Evolutionary conservation across 2,888 invertebrate genomes (phyloP).

Genomic region (Heliconius hortense): DNA sequence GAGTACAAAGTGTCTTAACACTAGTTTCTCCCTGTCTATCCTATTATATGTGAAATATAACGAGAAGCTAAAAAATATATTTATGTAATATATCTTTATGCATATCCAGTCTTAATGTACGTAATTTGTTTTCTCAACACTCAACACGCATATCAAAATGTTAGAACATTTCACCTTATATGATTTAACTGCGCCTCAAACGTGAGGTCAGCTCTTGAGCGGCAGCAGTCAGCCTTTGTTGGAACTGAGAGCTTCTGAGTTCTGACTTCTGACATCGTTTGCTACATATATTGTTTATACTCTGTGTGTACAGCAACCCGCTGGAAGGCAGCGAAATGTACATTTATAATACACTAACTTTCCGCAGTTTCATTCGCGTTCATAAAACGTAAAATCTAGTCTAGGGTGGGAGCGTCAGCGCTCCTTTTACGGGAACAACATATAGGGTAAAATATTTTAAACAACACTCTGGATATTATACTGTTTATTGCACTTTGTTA

Average conservation of each 20-base stretch:
- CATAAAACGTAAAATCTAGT: too few relatives aligned
- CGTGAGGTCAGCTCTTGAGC: constrained; percentile 8
- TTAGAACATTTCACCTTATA: neutral
- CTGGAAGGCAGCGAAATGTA: neutral
- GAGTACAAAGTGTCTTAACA: neutral
- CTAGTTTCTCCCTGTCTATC: neutral
- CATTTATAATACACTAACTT: neutral
- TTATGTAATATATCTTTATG: neutral
- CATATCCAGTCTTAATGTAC: neutral
- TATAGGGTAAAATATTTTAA: too few relatives aligned
- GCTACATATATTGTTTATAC: neutral
- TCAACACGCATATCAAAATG: neutral
- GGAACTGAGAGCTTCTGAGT: neutral
- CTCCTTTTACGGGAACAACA: too few relatives aligned
- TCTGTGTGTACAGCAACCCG: neutral
- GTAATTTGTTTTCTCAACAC: too few relatives aligned
- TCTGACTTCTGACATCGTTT: neutral
- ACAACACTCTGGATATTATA: too few relatives aligned
- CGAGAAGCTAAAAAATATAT: neutral
- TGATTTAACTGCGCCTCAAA: neutral
- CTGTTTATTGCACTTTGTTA: too few relatives aligned
- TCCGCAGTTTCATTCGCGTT: neutral
- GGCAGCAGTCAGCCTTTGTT: constrained; percentile 15
- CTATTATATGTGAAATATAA: neutral
- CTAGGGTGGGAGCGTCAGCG: too few relatives aligned